Evolutionary conservation across 2,113 vertebrate species (phyloP), one percentile per base, ranked within the genome.

Genomic region (Nycticryphes semicollaris): DNA sequence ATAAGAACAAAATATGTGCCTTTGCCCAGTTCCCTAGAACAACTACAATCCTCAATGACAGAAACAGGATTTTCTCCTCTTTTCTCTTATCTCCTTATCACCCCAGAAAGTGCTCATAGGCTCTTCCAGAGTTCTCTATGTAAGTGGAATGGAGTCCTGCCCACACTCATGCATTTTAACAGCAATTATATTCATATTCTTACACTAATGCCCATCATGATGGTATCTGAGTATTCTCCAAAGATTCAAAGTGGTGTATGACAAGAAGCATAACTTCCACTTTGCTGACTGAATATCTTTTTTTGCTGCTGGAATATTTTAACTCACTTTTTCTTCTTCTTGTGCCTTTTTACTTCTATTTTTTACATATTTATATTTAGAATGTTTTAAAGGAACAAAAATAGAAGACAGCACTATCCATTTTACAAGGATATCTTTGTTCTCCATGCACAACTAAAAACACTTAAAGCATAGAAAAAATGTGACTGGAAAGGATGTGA

Each of bases 371-470:
- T 89, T 84, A 87, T 62, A 93, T 87, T 96, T 97, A 94, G 84
- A 48, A 30, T 39, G 62, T 93, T 43, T 93, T 95, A 90, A 84
- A 92, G 64, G 72, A 88, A 90, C 73, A 84, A 94, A 91, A 95
- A 94, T 84, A 93, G 92, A 94, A 83, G 43, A 81, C 20, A 92
- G 48, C 37, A 30, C 23, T 83, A 93, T 68, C 37, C 74, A 9
- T 76, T 84, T 96, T 97, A 88, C 47, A 93, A 89, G 72, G 87
- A 66, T 93, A 68, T 95, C 82, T 96, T 89, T 84, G 88, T 88
- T 84, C 88, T 91, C 39, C 82, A 68, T 76, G 66, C 57, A 84
- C 75, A 94, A 95, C 66, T 94, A 47, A 87, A 88, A 68, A 15
- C 80, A 82, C 85, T 76, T 94, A 92, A 90, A 93, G n/a, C 19